Evolutionary conservation across 2,888 invertebrate genomes (phyloP), one percentile per base, ranked within the genome.

Genomic region (Magallana nippona): DNA sequence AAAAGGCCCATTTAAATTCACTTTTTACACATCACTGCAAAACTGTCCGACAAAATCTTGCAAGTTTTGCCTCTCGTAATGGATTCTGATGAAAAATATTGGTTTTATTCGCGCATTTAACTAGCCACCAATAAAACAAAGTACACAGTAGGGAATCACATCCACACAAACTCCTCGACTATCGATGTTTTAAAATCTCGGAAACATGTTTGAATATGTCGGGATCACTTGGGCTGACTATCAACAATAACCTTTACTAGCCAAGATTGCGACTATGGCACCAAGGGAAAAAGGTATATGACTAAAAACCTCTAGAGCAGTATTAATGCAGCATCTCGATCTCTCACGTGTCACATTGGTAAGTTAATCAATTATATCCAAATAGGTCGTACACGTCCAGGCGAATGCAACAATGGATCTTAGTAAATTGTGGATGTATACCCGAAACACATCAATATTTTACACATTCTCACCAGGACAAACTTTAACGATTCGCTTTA

Each of bases 401-500:
- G 71, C 71, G 22, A 71, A 71, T 71, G 71, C 71, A 71, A 71
- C 71, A 71, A 71, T 71, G 32, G 71, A 27, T 71, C 71, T 71
- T 71, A 22, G 27, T 27, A 27, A 60, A 60, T 60, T 19, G 22
- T 71, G 22, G 15, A 71, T 19, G 71, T 71, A 71, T 71, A 71
- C 71, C 71, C 71, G 71, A 71, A 71, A 27, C 71, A 71, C 71
- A 79, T 79, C 79, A 79, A 79, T 79, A 79, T 57, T 79, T 27
- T 22, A 55, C 55, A 22, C 79, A 57, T 19, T 57, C 57, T 55
- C 57, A 22, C 57, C 57, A 57, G 19, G 79, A 57, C 79, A 79
- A 79, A 79, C 79, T 79, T 79, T 79, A 79, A 79, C 79, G 79
- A 79, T 79, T 79, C 15, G 57, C 79, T 79, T 56, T n/a, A 57